Conservation (phyloP, 2,888 invertebrate species). For the Onthophagus sagittarius region DNA sequence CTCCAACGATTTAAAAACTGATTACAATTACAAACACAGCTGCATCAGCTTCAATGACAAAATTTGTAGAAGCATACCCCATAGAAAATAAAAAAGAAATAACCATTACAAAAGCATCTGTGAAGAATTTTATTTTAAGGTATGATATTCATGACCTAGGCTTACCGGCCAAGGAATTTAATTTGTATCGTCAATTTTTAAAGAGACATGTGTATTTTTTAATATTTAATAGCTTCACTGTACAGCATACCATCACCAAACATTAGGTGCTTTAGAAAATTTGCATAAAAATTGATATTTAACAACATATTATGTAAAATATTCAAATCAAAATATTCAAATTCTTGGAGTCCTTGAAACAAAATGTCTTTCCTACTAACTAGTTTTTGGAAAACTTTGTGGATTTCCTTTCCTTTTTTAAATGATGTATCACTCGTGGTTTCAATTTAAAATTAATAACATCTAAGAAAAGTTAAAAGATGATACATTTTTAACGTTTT, state of each 20-base stretch:
- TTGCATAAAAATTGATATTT: conserved; percentile 22
- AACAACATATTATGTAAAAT: conserved; percentile 16
- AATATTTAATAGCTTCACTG: conserved; percentile 20
- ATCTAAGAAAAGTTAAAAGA: no score
- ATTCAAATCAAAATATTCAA: no score
- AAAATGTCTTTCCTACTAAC: conserved; percentile 14
- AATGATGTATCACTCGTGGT: no score
- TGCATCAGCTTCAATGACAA: conserved; percentile 24
- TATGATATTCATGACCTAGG: conserved; percentile 18
- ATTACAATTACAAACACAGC: conserved; percentile 27
- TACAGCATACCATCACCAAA: conserved; percentile 24
- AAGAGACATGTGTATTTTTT: conserved; percentile 19
- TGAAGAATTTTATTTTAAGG: conserved; percentile 27
- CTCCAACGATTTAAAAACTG: conserved; percentile 25
- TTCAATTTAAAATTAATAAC: no score
- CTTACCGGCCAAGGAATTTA: conserved; percentile 21
- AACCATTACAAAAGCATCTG: conserved; percentile 24
- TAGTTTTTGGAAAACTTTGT: conserved; percentile 15
- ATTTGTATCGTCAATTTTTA: conserved; percentile 13
- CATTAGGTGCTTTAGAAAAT: conserved; percentile 21
- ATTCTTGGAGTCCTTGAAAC: conserved; percentile 17
- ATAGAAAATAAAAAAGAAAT: conserved; percentile 21
- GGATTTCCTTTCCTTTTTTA: no score
- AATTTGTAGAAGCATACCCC: conserved; percentile 24
- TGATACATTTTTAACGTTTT: no score